Evolutionary conservation across 2,113 vertebrate genomes (phyloP).

Genomic region (Catharus fuscescens): DNA sequence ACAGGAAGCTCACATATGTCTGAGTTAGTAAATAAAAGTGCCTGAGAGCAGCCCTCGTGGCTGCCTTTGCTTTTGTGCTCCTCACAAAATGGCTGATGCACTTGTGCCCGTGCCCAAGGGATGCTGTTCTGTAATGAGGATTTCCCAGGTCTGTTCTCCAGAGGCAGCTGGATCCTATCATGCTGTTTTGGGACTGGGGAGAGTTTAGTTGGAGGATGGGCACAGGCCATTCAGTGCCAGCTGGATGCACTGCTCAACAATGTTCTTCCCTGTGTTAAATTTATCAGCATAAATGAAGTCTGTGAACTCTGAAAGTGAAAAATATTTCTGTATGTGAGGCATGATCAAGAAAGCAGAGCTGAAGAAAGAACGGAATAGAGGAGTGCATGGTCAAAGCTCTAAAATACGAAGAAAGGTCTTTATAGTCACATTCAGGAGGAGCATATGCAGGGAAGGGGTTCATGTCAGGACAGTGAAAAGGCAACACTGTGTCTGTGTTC

Average conservation of each 20-base stretch:
- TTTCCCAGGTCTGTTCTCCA: not conserved
- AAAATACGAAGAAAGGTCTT: not conserved
- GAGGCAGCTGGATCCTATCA: not conserved
- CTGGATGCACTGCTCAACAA: not conserved
- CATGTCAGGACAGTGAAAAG: not conserved
- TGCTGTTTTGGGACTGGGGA: not conserved
- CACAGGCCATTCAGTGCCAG: not conserved
- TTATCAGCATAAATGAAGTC: not conserved
- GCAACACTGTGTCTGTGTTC: fast-evolving
- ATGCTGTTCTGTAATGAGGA: not conserved
- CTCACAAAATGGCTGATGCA: not conserved
- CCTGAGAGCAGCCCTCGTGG: too few species aligned
- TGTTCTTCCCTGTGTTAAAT: not conserved
- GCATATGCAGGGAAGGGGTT: not conserved
- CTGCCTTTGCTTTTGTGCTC: not conserved
- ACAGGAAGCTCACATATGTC: not conserved
- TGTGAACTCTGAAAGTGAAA: not conserved
- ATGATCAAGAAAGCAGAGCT: not conserved
- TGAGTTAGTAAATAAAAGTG: not conserved
- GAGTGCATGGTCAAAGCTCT: not conserved
- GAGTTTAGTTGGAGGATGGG: not conserved
- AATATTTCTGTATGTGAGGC: not conserved
- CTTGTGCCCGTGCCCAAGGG: too few species aligned
- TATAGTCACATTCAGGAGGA: not conserved
- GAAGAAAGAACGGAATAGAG: not conserved